A percentile compares a stretch with the other conserved stretches of the same genome.
phyloP scores from a whole-genome alignment of 2,797 vertebrate genomes.

The Cirrhinus mrigala region DNA sequence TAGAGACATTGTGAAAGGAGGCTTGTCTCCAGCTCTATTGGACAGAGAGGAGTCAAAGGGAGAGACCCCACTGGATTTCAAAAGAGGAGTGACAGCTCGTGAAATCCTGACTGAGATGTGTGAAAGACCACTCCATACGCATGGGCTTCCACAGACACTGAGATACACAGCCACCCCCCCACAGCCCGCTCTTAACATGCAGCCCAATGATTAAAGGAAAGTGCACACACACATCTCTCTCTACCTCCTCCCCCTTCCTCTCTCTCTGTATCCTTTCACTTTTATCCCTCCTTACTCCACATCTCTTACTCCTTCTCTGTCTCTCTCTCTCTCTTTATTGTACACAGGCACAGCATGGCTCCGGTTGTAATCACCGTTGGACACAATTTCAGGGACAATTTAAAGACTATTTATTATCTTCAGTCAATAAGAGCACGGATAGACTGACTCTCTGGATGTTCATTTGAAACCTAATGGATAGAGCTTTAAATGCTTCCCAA shows the following conservation, averaged over 20 bases:
- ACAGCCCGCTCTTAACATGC: constrained; percentile 56
- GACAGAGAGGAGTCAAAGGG: constrained; percentile 59
- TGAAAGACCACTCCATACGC: constrained; percentile 84
- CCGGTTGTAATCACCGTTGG: constrained; percentile 98
- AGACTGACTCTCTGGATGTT: constrained; percentile 74
- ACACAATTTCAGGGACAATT: constrained; percentile 99
- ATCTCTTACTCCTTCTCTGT: constrained; percentile 54
- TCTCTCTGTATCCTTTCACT: constrained; percentile 43
- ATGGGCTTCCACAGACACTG: constrained; percentile 78
- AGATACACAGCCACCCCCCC: constrained; percentile 85
- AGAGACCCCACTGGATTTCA: constrained; percentile 71
- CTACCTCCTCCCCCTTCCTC: constrained; percentile 63
- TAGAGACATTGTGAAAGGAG: constrained; percentile 58
- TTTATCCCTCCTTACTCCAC: constrained; percentile 58
- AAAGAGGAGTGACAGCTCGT: constrained; percentile 79
- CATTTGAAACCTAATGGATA: constrained; percentile 77
- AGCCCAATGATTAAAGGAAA: constrained; percentile 57
- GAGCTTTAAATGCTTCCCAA: constrained; percentile 70
- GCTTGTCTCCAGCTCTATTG: constrained; percentile 56
- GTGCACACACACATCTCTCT: constrained; percentile 61
- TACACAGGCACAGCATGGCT: constrained; percentile 93
- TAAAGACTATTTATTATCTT: constrained; percentile 99
- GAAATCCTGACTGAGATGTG: constrained; percentile 85
- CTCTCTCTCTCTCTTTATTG: constrained; percentile 68
- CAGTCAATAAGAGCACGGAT: constrained; percentile 86